phyloP scores from a whole-genome alignment of 2,888 invertebrate species.

The Trilocha varians region DNA sequence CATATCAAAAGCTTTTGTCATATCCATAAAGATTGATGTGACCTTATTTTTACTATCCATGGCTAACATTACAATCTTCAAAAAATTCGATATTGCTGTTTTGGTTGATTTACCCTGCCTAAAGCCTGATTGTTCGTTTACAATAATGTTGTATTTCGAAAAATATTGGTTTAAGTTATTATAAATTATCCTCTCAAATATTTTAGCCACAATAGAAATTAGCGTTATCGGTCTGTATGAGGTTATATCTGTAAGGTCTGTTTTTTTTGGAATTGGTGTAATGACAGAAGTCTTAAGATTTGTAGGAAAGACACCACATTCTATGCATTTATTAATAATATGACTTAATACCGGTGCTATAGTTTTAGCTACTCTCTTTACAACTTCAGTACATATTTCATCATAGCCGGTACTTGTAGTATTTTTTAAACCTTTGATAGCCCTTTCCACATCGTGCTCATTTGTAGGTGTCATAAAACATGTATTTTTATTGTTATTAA shows the following conservation, averaged over 20 bases:
- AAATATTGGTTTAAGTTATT: no score
- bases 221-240: background rate
- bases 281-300: conserved; percentile 1
- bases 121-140: background rate
- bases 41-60: background rate
- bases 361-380: no score
- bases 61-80: background rate
- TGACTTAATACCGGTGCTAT: no score
- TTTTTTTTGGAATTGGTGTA: conserved; percentile 5
- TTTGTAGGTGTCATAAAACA: conserved; percentile 1
- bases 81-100: conserved; percentile 1
- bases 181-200: no score
- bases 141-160: no score
- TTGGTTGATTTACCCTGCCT: conserved; percentile 1
- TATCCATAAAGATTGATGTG: no score
- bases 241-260: background rate
- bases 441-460: background rate
- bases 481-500: background rate
- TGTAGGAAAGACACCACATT: background rate
- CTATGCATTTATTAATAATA: no score
- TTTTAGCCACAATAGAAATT: no score
- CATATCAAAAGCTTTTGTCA: no score
- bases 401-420: conserved; percentile 7
- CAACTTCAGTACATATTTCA: conserved; percentile 6
- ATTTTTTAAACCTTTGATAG: conserved; percentile 6